phyloP scores from a whole-genome alignment of 2,113 vertebrate species.

The Hypomesus transpacificus region DNA sequence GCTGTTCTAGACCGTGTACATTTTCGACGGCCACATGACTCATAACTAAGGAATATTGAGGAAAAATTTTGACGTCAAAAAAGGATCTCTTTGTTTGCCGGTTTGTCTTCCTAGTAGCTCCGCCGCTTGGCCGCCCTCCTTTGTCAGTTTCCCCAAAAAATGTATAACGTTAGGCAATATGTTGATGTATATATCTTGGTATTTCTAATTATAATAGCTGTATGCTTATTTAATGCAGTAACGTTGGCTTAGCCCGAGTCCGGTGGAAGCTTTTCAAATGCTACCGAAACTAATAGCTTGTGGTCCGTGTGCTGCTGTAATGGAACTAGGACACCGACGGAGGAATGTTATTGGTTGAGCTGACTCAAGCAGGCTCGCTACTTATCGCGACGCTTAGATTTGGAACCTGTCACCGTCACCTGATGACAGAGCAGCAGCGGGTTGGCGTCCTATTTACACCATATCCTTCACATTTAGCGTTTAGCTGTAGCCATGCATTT shows the following conservation, averaged over 20 bases:
- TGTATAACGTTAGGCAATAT: too few species aligned
- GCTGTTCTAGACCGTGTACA: slow-evolving; percentile 96
- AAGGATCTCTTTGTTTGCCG: slow-evolving; percentile 72
- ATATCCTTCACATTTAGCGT: too few species aligned
- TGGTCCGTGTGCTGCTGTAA: background rate
- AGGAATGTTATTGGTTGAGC: slow-evolving; percentile 1
- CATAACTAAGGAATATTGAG: slow-evolving; percentile 91
- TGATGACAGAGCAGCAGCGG: too few species aligned
- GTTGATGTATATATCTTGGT: too few species aligned
- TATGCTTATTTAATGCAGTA: background rate
- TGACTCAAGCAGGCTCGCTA: background rate
- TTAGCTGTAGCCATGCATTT: too few species aligned
- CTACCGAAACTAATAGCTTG: background rate
- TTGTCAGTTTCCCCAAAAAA: background rate
- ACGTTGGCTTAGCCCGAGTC: background rate
- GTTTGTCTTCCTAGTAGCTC: slow-evolving; percentile 1
- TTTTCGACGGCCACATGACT: slow-evolving; percentile 98
- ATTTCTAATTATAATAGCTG: too few species aligned
- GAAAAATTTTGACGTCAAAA: slow-evolving; percentile 71
- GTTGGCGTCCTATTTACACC: too few species aligned
- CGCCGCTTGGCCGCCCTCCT: background rate
- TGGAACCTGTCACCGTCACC: too few species aligned
- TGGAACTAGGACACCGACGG: background rate
- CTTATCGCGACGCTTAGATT: background rate
- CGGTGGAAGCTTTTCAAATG: background rate